Evolutionary conservation across 2,797 vertebrate species (phyloP).

Genomic region (Allochrocebus solatus): DNA sequence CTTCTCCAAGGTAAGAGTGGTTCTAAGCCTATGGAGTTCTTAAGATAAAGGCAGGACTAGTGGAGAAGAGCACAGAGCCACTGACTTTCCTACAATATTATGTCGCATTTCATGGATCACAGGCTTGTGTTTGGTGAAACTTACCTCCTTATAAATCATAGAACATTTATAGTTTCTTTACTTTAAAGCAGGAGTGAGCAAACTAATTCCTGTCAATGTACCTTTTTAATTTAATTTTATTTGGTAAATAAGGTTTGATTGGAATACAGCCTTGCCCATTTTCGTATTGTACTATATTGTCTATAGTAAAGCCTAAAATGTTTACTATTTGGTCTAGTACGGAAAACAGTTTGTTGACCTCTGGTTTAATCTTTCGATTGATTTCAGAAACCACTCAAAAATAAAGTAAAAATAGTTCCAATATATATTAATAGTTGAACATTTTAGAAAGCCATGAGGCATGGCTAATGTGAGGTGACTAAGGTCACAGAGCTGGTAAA

Average conservation of each 20-base stretch:
- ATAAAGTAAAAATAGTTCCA: not conserved
- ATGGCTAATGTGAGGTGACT: not conserved
- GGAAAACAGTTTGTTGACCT: not conserved
- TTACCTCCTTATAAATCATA: not conserved
- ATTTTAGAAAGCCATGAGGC: not conserved
- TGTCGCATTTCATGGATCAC: not conserved
- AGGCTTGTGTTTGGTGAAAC: not conserved
- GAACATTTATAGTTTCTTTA: not conserved
- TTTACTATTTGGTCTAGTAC: not conserved
- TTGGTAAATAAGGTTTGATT: slow-evolving; percentile 28
- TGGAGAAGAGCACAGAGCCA: not conserved
- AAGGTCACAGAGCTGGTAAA: not conserved
- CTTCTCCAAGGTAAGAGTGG: not conserved
- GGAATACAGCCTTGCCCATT: not conserved
- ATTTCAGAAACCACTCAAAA: not conserved
- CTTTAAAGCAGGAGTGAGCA: not conserved
- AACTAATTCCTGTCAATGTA: not conserved
- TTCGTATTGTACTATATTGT: not conserved
- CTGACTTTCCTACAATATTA: not conserved
- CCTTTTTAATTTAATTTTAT: not conserved
- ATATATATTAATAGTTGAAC: not conserved
- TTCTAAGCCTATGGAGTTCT: not conserved
- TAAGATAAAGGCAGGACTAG: not conserved
- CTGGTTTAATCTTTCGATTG: slow-evolving; percentile 1
- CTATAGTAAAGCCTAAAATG: slow-evolving; percentile 1